Evolutionary conservation across 92 coral and sea anemone genomes (phyloP).

Genomic region (Umimayanthus chanpuru): DNA sequence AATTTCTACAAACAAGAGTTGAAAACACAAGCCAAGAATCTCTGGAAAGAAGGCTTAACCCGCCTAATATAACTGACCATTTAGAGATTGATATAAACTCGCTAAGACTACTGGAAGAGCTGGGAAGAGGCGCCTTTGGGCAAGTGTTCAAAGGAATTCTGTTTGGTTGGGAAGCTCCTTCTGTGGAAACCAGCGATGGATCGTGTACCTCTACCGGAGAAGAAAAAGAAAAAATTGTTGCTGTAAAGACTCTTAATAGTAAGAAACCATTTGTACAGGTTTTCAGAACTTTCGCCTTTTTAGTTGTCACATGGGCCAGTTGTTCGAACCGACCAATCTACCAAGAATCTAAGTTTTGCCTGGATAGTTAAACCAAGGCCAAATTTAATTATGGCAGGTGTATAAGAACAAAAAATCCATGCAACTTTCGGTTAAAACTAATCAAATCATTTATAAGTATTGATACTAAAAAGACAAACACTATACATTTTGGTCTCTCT

Average conservation of each 20-base stretch:
- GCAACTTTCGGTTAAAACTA: no score
- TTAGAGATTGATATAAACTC: constrained; percentile 30
- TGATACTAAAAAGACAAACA: no score
- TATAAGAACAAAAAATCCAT: no score
- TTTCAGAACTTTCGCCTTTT: no score
- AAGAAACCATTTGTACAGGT: not conserved
- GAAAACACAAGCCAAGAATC: not conserved
- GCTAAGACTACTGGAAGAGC: constrained; percentile 40
- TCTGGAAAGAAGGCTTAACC: not conserved
- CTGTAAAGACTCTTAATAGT: constrained; percentile 38
- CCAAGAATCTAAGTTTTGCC: no score
- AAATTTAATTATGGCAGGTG: no score
- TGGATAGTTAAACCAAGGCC: no score
- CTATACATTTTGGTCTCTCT: no score
- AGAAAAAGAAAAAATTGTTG: constrained; percentile 13
- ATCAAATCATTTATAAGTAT: no score
- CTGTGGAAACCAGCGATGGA: constrained; percentile 6
- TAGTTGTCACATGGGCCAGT: no score
- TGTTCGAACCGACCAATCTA: no score
- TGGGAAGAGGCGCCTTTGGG: constrained; percentile 53
- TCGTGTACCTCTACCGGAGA: not conserved
- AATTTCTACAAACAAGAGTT: not conserved
- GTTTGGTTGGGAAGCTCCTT: not conserved
- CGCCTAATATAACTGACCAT: not conserved
- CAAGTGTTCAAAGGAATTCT: constrained; percentile 51